Conservation (phyloP, 2,888 invertebrate species). For the Dryomyza anilis region DNA sequence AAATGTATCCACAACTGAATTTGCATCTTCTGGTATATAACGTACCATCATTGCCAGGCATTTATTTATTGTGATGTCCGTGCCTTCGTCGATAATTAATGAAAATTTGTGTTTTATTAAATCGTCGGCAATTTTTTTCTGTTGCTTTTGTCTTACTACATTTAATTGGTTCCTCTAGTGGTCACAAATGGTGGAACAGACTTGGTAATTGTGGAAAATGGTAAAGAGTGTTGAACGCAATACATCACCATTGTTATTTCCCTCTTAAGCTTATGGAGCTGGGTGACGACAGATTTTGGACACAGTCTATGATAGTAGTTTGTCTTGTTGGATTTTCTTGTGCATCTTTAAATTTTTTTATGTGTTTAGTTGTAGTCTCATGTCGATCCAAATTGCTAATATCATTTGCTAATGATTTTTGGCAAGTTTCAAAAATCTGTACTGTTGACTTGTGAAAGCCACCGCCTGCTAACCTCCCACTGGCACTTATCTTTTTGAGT, state of each 20-base stretch:
- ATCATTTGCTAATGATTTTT: background rate
- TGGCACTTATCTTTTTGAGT: background rate
- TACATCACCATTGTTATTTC: background rate
- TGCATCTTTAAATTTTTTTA: background rate
- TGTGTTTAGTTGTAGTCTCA: background rate
- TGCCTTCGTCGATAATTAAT: background rate
- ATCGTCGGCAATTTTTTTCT: background rate
- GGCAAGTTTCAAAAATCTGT: background rate
- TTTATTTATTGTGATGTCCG: background rate
- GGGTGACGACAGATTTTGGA: background rate
- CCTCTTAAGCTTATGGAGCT: background rate
- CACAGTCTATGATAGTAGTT: background rate
- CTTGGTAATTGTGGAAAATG: background rate
- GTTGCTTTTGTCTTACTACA: background rate
- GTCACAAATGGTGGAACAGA: background rate
- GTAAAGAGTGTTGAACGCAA: constrained; percentile 3
- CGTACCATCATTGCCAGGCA: background rate
- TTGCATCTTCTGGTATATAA: background rate
- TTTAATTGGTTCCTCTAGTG: background rate
- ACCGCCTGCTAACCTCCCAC: background rate
- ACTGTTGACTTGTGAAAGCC: background rate
- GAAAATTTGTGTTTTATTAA: background rate
- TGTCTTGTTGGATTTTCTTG: background rate
- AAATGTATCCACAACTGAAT: background rate
- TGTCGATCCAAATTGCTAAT: background rate